These are phyloP conservation scores for Eilema caniola DNA, from an alignment of 2,888 invertebrate species.

Conservation along the genomic window DNA sequence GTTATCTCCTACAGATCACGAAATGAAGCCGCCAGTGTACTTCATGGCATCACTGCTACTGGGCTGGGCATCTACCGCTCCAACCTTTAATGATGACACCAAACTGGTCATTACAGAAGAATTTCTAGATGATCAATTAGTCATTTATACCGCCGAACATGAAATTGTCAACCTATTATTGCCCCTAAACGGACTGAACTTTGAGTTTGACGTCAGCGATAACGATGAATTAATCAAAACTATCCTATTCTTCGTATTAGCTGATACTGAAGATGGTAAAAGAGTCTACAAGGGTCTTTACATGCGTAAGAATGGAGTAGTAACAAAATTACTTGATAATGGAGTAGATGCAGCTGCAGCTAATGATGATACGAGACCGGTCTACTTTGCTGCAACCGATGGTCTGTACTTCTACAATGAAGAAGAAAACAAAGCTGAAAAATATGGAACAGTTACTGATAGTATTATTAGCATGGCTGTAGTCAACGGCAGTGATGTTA, in stretches of 20 bases:
- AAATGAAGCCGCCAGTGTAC: constrained; percentile 43
- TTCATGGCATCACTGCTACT: constrained; percentile 49
- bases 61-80: constrained; percentile 51
- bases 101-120: constrained; percentile 45
- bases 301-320: constrained; percentile 43
- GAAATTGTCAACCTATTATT: constrained; percentile 60
- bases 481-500: constrained; percentile 56
- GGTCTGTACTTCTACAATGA: constrained; percentile 64
- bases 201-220: constrained; percentile 17
- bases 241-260: constrained; percentile 57
- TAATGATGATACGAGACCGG: constrained; percentile 54
- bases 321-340: constrained; percentile 58
- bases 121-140: constrained; percentile 52
- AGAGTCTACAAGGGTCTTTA: constrained; percentile 60
- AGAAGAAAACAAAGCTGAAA: constrained; percentile 54
- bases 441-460: constrained; percentile 67
- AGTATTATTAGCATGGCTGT: constrained; percentile 62
- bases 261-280: constrained; percentile 49
- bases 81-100: constrained; percentile 44
- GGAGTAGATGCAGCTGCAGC: constrained; percentile 60
- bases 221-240: constrained; percentile 3
- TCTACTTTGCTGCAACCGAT: constrained; percentile 64
- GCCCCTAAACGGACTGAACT: constrained; percentile 57
- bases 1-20: constrained; percentile 39
- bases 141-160: constrained; percentile 54